phyloP scores from a whole-genome alignment of 2,797 vertebrate species.

The Hypotaenidia okinawae region DNA sequence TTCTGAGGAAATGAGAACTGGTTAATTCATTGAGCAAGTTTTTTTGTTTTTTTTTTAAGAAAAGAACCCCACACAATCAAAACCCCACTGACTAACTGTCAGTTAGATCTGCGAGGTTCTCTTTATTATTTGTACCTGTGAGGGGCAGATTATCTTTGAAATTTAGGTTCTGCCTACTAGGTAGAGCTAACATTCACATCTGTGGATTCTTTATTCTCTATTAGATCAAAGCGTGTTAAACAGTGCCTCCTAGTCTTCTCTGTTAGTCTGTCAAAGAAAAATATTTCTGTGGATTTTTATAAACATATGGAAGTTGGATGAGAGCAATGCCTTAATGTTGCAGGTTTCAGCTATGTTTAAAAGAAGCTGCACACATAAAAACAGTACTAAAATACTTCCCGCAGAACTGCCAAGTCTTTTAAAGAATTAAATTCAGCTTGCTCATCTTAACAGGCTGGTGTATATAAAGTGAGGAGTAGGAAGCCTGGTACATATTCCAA shows the following conservation, averaged over 20 bases:
- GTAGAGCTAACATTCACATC: neutral
- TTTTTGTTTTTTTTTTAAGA: too few relatives aligned
- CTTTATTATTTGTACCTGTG: neutral
- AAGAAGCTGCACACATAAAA: neutral
- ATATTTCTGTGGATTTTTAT: neutral
- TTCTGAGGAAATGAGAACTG: neutral
- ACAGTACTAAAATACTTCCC: neutral
- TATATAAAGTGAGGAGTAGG: neutral
- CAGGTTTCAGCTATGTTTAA: neutral
- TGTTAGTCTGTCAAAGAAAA: neutral
- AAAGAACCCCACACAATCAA: too few relatives aligned
- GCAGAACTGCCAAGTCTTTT: neutral
- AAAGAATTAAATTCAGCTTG: neutral
- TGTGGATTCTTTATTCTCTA: neutral
- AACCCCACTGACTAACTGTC: neutral
- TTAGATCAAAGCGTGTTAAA: neutral
- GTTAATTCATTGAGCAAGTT: neutral
- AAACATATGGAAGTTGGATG: neutral
- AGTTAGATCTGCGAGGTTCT: neutral
- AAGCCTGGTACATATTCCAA: neutral
- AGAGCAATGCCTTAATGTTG: neutral
- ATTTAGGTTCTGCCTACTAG: neutral
- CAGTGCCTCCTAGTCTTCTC: neutral
- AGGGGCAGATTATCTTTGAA: neutral
- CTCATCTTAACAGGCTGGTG: neutral